Conservation (phyloP, 2,888 invertebrate species). For the Alcis repandata region DNA sequence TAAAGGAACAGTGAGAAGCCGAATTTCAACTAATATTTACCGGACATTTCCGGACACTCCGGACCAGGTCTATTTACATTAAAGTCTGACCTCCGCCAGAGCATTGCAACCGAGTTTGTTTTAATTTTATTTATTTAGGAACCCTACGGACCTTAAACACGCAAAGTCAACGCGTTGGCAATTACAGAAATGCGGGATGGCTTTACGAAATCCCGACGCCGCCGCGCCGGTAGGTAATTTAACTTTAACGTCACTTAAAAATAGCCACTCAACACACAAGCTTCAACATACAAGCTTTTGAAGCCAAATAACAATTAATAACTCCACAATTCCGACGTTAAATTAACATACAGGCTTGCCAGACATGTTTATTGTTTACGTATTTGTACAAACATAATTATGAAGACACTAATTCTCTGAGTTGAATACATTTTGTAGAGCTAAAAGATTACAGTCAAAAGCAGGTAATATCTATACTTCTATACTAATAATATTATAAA, state of each 20-base stretch:
- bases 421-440: neutral
- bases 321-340: neutral
- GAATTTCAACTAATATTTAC: neutral
- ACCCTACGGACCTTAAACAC: slow-evolving; percentile 15
- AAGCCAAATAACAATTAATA: neutral
- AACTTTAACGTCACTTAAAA: slow-evolving; percentile 7
- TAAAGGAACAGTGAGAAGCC: neutral
- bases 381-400: neutral
- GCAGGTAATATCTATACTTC: too few relatives aligned
- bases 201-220: slow-evolving; percentile 2
- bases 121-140: slow-evolving; percentile 33
- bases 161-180: slow-evolving; percentile 23
- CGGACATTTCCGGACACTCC: neutral
- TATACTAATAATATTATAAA: too few relatives aligned
- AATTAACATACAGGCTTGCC: neutral
- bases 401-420: neutral
- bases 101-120: slow-evolving; percentile 21
- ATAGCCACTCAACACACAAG: neutral
- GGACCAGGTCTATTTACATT: slow-evolving; percentile 1
- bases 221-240: too few relatives aligned
- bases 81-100: slow-evolving; percentile 9
- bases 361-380: neutral
- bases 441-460: too few relatives aligned
- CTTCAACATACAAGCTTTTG: neutral
- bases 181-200: slow-evolving; percentile 20